phyloP scores from a whole-genome alignment of 92 coral and sea anemone species.

The Epizoanthus scotinus region DNA sequence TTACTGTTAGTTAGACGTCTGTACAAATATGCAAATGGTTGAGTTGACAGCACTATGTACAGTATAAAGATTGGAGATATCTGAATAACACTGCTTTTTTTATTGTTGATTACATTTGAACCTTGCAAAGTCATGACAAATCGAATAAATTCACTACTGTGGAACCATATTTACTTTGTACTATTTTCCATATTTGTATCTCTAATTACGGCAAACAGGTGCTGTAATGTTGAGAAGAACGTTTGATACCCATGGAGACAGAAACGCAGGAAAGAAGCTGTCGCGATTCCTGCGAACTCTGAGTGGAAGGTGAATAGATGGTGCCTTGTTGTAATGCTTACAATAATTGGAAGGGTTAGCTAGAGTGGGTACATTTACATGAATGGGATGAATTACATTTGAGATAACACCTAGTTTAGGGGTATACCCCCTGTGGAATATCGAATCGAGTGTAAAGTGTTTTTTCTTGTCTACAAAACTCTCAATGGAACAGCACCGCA shows the following conservation, averaged over 20 bases:
- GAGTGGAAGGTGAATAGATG: constrained; percentile 16
- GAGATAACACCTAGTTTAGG: too few relatives aligned
- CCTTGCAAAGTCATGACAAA: neutral
- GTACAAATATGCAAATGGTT: neutral
- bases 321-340: neutral
- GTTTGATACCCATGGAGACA: constrained; percentile 28
- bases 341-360: too few relatives aligned
- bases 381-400: too few relatives aligned
- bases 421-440: too few relatives aligned
- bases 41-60: neutral
- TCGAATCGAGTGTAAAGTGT: too few relatives aligned
- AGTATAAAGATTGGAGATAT: too few relatives aligned
- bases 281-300: constrained; percentile 20
- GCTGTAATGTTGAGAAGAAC: constrained; percentile 31
- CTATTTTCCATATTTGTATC: neutral
- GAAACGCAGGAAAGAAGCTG: constrained; percentile 25
- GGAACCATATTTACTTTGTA: neutral
- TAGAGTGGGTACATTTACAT: too few relatives aligned
- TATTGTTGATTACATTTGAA: neutral
- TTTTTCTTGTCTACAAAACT: too few relatives aligned
- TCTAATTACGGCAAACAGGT: neutral
- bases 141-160: neutral
- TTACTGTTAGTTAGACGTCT: too few relatives aligned
- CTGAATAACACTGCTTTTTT: neutral
- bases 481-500: too few relatives aligned